These are phyloP conservation scores for Neosilurus hyrtlii DNA, from an alignment of 2,797 vertebrate genomes.

Conservation along the genomic window DNA sequence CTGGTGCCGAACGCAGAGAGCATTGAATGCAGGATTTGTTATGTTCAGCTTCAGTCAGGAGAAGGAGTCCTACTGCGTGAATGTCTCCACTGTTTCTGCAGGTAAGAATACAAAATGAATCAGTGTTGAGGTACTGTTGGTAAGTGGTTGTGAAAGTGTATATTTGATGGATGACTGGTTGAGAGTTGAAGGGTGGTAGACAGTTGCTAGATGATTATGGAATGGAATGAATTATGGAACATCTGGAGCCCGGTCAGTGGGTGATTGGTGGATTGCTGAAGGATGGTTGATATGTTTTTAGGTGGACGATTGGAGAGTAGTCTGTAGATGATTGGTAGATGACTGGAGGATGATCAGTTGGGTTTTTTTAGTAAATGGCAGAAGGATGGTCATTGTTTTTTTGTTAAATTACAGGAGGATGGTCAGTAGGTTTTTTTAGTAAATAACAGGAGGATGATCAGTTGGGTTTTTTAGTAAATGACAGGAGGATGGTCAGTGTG, in stretches of 20 bases:
- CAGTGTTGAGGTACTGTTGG: neutral
- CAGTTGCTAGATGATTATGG: neutral
- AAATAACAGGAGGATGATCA: too few relatives aligned
- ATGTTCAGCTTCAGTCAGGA: conserved; percentile 70
- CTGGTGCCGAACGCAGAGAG: conserved; percentile 79
- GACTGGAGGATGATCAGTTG: too few relatives aligned
- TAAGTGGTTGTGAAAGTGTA: neutral
- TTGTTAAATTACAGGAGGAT: too few relatives aligned
- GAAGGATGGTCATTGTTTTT: too few relatives aligned
- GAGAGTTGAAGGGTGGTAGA: neutral
- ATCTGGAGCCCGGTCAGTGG: neutral
- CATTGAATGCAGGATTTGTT: conserved; percentile 84
- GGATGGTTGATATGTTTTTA: neutral
- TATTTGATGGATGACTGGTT: neutral
- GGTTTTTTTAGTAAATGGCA: too few relatives aligned
- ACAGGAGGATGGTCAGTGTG: too few relatives aligned
- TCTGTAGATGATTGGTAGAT: neutral
- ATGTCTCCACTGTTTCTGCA: conserved; percentile 89
- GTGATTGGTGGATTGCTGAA: neutral
- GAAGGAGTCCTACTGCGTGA: conserved; percentile 81
- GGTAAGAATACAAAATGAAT: conserved; percentile 58
- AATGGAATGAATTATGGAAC: too few relatives aligned
- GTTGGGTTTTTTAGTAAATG: too few relatives aligned
- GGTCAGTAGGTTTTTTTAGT: too few relatives aligned
- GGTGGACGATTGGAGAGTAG: neutral